These are phyloP conservation scores for rat (Rattus norvegicus) DNA, from an alignment of 2,113 vertebrate species.

Conservation along the genomic window DNA sequence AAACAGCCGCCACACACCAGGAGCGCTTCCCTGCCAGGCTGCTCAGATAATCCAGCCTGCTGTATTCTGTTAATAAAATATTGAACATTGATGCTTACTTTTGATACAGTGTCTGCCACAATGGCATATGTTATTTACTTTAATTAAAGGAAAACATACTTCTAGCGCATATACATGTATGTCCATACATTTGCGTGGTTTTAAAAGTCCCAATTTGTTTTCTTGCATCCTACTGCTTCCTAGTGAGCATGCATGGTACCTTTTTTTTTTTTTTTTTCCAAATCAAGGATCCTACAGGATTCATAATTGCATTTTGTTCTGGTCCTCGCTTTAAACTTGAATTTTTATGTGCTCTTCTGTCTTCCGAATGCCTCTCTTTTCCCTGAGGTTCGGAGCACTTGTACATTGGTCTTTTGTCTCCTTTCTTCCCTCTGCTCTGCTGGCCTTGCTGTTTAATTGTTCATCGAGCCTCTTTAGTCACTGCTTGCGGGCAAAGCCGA, in stretches of 20 bases:
- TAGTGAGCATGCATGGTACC: not conserved
- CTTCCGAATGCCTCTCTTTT: not conserved
- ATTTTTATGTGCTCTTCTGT: not conserved
- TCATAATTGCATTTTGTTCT: not conserved
- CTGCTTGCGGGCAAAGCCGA: not conserved
- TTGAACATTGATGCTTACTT: conserved; percentile 30
- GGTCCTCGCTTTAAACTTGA: not conserved
- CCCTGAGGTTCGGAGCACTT: not conserved
- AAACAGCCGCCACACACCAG: not conserved
- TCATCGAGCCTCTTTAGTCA: not conserved
- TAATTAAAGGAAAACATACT: conserved; percentile 36
- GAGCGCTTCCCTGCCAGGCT: not conserved
- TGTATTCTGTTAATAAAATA: conserved; percentile 64
- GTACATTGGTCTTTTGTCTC: not conserved
- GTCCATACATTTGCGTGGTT: not conserved
- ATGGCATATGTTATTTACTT: conserved; percentile 47
- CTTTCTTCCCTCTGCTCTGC: not conserved
- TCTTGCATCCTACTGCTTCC: conserved; percentile 12
- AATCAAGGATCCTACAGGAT: not conserved
- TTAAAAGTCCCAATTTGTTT: not conserved
- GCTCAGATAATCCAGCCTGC: conserved; percentile 46
- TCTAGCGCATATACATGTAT: not conserved
- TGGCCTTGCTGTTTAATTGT: not conserved
- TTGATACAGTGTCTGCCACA: conserved; percentile 1
- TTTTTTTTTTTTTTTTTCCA: not conserved